Percentiles rank a stretch among this genome's conserved stretches.
Conservation (phyloP, 2,797 vertebrate genomes). For the Poecilia gillii region DNA sequence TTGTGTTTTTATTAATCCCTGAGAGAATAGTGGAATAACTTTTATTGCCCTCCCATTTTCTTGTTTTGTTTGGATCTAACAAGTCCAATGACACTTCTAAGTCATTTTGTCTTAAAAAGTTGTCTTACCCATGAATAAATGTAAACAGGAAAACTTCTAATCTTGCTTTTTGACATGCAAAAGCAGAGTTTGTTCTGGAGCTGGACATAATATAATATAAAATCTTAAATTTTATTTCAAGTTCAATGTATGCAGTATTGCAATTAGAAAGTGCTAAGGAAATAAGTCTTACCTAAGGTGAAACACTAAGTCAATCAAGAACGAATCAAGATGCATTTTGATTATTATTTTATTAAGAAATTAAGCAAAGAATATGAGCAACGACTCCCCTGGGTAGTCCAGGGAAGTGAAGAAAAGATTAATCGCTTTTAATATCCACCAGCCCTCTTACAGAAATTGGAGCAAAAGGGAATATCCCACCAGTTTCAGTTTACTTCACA, state of each 20-base stretch:
- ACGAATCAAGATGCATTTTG: too few species aligned
- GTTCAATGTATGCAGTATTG: background rate
- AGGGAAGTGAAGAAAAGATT: too few species aligned
- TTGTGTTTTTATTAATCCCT: background rate
- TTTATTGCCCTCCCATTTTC: background rate
- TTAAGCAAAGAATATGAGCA: too few species aligned
- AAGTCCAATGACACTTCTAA: background rate
- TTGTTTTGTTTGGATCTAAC: background rate
- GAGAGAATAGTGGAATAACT: background rate
- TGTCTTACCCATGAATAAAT: background rate
- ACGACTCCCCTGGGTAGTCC: too few species aligned
- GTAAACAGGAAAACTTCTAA: background rate
- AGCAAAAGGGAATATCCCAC: too few species aligned
- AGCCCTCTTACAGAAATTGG: too few species aligned
- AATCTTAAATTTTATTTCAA: background rate
- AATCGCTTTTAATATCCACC: too few species aligned
- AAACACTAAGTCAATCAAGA: too few species aligned
- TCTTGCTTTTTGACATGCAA: background rate
- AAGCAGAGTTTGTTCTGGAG: background rate
- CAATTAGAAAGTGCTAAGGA: background rate
- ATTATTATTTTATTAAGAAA: too few species aligned
- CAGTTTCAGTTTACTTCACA: too few species aligned
- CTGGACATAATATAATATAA: background rate
- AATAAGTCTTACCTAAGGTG: too few species aligned
- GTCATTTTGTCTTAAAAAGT: background rate